Evolutionary conservation across 2,888 invertebrate genomes (phyloP).

Genomic region (Tipula helvola): DNA sequence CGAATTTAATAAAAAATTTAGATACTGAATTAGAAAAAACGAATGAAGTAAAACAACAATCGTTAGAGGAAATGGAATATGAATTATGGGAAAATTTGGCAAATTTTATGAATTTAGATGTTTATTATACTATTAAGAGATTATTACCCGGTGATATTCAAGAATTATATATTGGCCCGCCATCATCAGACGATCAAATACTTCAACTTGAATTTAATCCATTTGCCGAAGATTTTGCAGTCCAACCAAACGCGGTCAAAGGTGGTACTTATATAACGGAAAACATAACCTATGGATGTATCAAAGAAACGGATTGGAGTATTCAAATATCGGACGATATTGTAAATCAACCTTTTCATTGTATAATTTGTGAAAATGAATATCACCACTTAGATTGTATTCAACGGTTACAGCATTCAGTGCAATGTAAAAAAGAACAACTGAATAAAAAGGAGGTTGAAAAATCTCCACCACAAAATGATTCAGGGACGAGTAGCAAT

Average conservation of each 20-base stretch:
- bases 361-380: slow-evolving; percentile 53
- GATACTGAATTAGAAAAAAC: slow-evolving; percentile 20
- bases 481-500: slow-evolving; percentile 37
- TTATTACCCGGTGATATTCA: slow-evolving; percentile 77
- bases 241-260: slow-evolving; percentile 51
- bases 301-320: slow-evolving; percentile 57
- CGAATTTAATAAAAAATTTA: slow-evolving; percentile 43
- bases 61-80: slow-evolving; percentile 36
- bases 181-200: neutral
- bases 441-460: slow-evolving; percentile 23
- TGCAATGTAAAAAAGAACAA: slow-evolving; percentile 17
- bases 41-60: slow-evolving; percentile 22
- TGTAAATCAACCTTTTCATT: slow-evolving; percentile 53
- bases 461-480: slow-evolving; percentile 14
- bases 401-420: slow-evolving; percentile 60
- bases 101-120: slow-evolving; percentile 58
- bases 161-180: slow-evolving; percentile 19
- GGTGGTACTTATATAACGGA: slow-evolving; percentile 75
- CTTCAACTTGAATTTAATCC: slow-evolving; percentile 48
- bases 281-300: slow-evolving; percentile 66
- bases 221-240: slow-evolving; percentile 50
- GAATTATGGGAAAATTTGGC: slow-evolving; percentile 57
- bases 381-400: slow-evolving; percentile 47
- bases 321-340: slow-evolving; percentile 46
- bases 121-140: slow-evolving; percentile 69